A percentile compares a stretch with the other conserved stretches of the same genome.
Conservation (phyloP, 1,140 invertebrate genomes). For the Panulirus ornatus region DNA sequence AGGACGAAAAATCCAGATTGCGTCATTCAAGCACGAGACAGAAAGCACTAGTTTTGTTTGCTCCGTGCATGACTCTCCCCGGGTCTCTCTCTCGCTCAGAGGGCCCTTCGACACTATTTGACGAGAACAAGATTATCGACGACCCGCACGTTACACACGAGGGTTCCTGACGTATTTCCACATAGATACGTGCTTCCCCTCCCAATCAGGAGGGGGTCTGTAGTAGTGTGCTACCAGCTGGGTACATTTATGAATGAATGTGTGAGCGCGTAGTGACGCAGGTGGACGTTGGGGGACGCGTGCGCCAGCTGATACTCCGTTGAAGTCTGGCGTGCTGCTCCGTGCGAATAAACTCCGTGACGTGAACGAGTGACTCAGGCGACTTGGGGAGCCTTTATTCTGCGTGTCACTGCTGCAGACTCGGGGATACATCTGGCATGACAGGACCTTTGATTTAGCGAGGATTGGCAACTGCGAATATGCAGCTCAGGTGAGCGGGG, state of each 20-base stretch:
- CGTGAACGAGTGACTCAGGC: neutral
- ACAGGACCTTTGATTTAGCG: neutral
- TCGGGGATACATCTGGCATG: neutral
- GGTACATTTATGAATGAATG: conserved; percentile 69
- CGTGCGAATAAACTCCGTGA: neutral
- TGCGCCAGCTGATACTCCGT: conserved; percentile 46
- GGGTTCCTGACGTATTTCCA: conserved; percentile 28
- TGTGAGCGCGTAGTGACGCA: conserved; percentile 46
- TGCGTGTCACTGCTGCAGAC: neutral
- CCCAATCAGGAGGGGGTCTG: conserved; percentile 50
- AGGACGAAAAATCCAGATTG: conserved; percentile 70
- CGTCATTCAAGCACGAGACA: conserved; percentile 65
- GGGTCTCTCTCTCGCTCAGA: too few relatives aligned
- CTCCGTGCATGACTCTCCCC: conserved; percentile 22
- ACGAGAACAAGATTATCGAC: neutral
- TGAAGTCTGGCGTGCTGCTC: conserved; percentile 15
- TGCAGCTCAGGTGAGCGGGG: neutral
- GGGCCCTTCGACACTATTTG: neutral
- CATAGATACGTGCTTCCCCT: conserved; percentile 54
- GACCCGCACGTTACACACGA: neutral
- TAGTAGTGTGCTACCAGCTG: conserved; percentile 40
- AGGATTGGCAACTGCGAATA: neutral
- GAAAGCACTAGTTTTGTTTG: conserved; percentile 43
- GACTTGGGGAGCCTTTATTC: neutral
- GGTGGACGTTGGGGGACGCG: conserved; percentile 44